Conservation (phyloP, 2,797 vertebrate species). For the Borostomias antarcticus region DNA sequence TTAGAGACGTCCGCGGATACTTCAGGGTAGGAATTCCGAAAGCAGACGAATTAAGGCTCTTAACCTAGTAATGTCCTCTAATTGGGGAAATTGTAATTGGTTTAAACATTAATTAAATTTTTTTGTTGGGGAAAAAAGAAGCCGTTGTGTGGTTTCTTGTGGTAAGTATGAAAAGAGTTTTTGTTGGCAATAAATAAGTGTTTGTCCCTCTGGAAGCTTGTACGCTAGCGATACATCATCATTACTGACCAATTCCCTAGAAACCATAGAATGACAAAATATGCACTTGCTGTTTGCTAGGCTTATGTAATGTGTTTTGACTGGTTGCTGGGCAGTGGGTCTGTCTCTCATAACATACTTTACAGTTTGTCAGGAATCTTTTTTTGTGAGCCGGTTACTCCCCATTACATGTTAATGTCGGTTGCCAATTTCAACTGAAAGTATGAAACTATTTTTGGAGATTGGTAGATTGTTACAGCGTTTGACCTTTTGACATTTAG, state of each 20-base stretch:
- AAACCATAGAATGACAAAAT: slow-evolving; percentile 83
- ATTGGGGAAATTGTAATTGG: slow-evolving; percentile 78
- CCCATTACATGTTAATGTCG: slow-evolving; percentile 43
- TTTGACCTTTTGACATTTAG: not conserved
- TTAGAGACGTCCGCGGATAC: slow-evolving; percentile 57
- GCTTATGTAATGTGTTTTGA: slow-evolving; percentile 79
- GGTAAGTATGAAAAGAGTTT: slow-evolving; percentile 72
- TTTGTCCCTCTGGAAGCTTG: slow-evolving; percentile 77
- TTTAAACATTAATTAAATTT: slow-evolving; percentile 80
- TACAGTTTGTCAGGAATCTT: slow-evolving; percentile 63
- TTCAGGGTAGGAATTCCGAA: slow-evolving; percentile 54
- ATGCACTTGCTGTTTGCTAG: slow-evolving; percentile 83
- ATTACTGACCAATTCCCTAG: slow-evolving; percentile 78
- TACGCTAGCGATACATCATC: slow-evolving; percentile 78
- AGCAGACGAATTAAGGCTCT: slow-evolving; percentile 72
- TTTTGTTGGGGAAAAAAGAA: slow-evolving; percentile 63
- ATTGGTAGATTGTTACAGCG: not conserved
- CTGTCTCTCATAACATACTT: slow-evolving; percentile 76
- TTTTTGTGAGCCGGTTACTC: slow-evolving; percentile 26
- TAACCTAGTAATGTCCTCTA: slow-evolving; percentile 78
- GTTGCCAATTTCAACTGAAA: slow-evolving; percentile 10
- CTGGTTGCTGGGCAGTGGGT: slow-evolving; percentile 76
- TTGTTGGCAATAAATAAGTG: slow-evolving; percentile 80
- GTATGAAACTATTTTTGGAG: not conserved
- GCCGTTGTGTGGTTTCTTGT: slow-evolving; percentile 65